phyloP scores from a whole-genome alignment of 2,888 invertebrate species.

The Bhutanitis thaidina region DNA sequence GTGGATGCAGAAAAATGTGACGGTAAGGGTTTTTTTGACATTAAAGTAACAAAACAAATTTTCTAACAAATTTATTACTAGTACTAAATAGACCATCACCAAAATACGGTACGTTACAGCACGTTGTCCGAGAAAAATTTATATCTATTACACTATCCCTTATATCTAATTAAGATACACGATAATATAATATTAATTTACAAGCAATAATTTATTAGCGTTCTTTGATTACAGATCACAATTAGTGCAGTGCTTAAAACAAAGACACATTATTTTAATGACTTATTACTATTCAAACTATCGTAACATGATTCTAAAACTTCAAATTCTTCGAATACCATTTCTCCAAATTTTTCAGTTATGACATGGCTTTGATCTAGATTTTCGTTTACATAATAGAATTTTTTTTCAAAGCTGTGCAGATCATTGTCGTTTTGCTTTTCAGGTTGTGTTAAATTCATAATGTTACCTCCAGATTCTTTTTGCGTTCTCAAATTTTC shows the following conservation, averaged over 20 bases:
- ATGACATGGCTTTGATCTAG: constrained; percentile 75
- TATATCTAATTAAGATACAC: constrained; percentile 39
- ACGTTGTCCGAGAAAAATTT: constrained; percentile 35
- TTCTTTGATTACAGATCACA: constrained; percentile 73
- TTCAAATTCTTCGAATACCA: constrained; percentile 92
- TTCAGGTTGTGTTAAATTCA: constrained; percentile 35
- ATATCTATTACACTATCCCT: constrained; percentile 8
- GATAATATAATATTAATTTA: constrained; percentile 51
- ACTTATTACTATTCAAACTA: constrained; percentile 80
- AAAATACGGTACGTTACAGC: constrained; percentile 50
- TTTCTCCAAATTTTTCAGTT: constrained; percentile 86
- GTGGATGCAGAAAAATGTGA: constrained; percentile 65
- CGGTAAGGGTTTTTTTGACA: constrained; percentile 47
- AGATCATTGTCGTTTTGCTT: constrained; percentile 43
- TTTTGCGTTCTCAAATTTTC: constrained; percentile 30
- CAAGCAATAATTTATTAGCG: constrained; percentile 72
- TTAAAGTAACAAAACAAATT: constrained; percentile 28
- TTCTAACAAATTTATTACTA: constrained; percentile 56
- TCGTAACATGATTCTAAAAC: constrained; percentile 82
- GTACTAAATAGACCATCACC: constrained; percentile 68
- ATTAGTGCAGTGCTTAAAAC: constrained; percentile 50
- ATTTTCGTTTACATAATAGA: constrained; percentile 81
- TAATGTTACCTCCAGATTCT: constrained; percentile 34
- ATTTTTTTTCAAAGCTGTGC: constrained; percentile 77
- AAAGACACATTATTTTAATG: constrained; percentile 53